A percentile compares a stretch with the other conserved stretches of the same genome.
These are phyloP conservation scores for Schizotus pectinicornis DNA, from an alignment of 2,888 invertebrate species.

Conservation along the genomic window DNA sequence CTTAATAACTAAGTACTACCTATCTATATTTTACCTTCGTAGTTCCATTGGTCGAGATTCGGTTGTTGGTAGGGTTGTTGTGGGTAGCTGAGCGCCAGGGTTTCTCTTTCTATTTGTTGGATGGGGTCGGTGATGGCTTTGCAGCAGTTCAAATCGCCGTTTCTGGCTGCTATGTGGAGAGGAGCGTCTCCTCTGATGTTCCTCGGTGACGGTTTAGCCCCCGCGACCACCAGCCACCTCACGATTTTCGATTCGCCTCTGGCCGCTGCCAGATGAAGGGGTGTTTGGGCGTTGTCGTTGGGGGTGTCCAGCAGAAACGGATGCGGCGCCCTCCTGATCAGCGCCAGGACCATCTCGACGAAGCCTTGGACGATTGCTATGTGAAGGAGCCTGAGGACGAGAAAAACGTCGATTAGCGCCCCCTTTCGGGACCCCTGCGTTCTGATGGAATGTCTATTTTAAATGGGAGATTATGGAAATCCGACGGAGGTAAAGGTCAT, in stretches of 20 bases:
- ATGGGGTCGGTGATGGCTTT: constrained; percentile 76
- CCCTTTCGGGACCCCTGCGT: background rate
- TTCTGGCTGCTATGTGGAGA: constrained; percentile 80
- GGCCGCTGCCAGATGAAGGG: constrained; percentile 86
- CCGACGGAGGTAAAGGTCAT: background rate
- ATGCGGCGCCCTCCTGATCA: constrained; percentile 80
- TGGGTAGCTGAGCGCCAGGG: constrained; percentile 49
- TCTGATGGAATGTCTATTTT: background rate
- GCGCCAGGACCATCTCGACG: constrained; percentile 72
- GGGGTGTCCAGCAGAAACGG: constrained; percentile 77
- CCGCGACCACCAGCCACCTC: constrained; percentile 79
- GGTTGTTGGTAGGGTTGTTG: constrained; percentile 56
- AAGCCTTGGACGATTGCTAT: constrained; percentile 81
- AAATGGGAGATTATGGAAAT: constrained; percentile 1
- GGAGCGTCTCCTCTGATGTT: constrained; percentile 85
- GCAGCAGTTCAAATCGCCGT: constrained; percentile 73
- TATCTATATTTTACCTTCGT: constrained; percentile 71
- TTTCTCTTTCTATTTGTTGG: constrained; percentile 58
- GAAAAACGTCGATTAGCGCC: constrained; percentile 24
- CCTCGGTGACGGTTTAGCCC: constrained; percentile 70
- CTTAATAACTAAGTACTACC: too few species aligned
- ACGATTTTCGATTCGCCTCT: constrained; percentile 77
- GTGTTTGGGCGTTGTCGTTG: constrained; percentile 81
- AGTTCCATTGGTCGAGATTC: constrained; percentile 81
- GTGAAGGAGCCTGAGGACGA: constrained; percentile 77